A percentile compares a stretch with the other conserved stretches of the same genome.
phyloP scores from a whole-genome alignment of 2,797 vertebrate genomes.

The Gouania willdenowi region DNA sequence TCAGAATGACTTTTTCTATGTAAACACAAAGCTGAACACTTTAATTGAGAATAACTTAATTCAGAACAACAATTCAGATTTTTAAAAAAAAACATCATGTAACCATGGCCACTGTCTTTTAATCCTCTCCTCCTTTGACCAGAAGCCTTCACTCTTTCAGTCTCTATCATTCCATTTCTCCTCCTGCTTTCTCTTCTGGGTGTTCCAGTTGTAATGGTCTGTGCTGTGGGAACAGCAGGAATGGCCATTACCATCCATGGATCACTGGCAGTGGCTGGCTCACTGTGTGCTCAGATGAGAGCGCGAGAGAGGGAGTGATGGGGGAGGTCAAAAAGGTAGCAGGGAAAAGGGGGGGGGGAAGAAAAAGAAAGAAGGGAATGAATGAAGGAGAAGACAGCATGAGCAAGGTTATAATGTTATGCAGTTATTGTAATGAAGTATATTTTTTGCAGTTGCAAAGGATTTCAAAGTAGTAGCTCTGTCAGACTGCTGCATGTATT shows the following conservation, averaged over 20 bases:
- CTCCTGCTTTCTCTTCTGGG: slow-evolving; percentile 35
- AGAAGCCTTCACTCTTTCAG: slow-evolving; percentile 2
- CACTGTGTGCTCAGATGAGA: slow-evolving; percentile 45
- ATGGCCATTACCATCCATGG: slow-evolving; percentile 78
- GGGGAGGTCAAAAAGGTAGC: slow-evolving; percentile 41
- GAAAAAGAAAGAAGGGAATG: slow-evolving; percentile 1
- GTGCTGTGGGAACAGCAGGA: slow-evolving; percentile 76
- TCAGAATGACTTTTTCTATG: too few relatives aligned
- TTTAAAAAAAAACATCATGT: too few relatives aligned
- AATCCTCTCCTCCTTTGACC: slow-evolving; percentile 1
- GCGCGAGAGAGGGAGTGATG: slow-evolving; percentile 2
- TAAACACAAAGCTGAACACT: too few relatives aligned
- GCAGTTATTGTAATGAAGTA: slow-evolving; percentile 45
- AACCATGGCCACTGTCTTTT: too few relatives aligned
- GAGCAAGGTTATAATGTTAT: slow-evolving; percentile 31
- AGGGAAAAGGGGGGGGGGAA: background rate
- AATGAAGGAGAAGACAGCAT: slow-evolving; percentile 25
- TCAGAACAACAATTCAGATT: too few relatives aligned
- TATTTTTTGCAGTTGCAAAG: slow-evolving; percentile 18
- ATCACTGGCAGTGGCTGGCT: slow-evolving; percentile 74
- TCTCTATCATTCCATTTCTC: background rate
- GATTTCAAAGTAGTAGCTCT: slow-evolving; percentile 37
- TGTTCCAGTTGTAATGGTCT: slow-evolving; percentile 66
- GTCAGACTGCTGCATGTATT: slow-evolving; percentile 46
- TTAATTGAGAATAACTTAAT: too few relatives aligned